Conservation (phyloP, 2,888 invertebrate species). For the Macroteleia sp. region DNA sequence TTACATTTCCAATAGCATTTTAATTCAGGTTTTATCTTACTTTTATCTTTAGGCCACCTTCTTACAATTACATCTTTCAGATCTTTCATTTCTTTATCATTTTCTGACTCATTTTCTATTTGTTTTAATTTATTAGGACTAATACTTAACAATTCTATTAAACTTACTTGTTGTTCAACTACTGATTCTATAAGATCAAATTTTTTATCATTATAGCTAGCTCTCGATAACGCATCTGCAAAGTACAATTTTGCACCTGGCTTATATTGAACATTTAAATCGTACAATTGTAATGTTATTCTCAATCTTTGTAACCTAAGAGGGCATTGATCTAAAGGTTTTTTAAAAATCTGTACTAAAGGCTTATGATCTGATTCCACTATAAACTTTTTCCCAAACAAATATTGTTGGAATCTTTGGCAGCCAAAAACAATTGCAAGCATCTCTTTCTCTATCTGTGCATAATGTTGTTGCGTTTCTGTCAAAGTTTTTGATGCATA, state of each 20-base stretch:
- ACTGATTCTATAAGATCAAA: not conserved
- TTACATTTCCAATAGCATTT: constrained; percentile 50
- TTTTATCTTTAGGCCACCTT: constrained; percentile 4
- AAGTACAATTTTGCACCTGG: constrained; percentile 70
- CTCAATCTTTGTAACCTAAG: constrained; percentile 27
- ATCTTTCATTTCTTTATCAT: constrained; percentile 49
- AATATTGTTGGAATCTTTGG: constrained; percentile 63
- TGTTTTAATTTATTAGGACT: not conserved
- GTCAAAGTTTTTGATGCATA: constrained; percentile 67
- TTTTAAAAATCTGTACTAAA: constrained; percentile 68
- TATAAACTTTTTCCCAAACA: constrained; percentile 38
- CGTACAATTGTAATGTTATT: constrained; percentile 39
- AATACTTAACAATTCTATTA: not conserved
- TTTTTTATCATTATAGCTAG: constrained; percentile 19
- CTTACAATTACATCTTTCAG: not conserved
- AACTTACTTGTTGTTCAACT: not conserved
- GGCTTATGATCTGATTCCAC: constrained; percentile 53
- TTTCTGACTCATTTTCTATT: constrained; percentile 17
- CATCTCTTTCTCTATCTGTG: constrained; percentile 65
- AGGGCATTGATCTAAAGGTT: constrained; percentile 57
- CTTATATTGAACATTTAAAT: constrained; percentile 46
- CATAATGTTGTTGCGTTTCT: constrained; percentile 46
- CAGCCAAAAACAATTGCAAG: constrained; percentile 60
- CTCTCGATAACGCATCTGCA: constrained; percentile 73
- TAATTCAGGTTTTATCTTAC: too few relatives aligned